Conservation (phyloP, 1,140 invertebrate species). For the Cotesia vestalis region DNA sequence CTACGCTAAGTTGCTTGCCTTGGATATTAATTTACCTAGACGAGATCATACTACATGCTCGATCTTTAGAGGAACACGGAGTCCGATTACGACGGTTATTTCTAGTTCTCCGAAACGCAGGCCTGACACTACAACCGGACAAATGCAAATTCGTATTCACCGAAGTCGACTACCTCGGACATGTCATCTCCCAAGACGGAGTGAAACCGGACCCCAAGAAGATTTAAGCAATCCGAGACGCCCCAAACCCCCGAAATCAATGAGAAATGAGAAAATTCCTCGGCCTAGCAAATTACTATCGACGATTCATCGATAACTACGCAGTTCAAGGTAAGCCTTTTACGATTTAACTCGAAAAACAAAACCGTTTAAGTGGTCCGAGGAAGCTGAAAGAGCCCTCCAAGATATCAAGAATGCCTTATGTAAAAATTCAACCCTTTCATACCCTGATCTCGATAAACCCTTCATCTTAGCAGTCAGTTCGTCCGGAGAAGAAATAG, state of each 20-base stretch:
- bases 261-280: constrained; percentile 21
- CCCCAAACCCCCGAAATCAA: background rate
- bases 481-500: no score
- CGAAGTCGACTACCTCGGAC: constrained; percentile 51
- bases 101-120: background rate
- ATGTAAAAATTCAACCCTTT: no score
- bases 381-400: background rate
- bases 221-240: background rate
- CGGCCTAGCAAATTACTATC: background rate
- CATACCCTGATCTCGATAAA: no score
- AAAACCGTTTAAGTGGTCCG: background rate
- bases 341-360: constrained; percentile 1
- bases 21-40: constrained; percentile 45
- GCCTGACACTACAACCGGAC: constrained; percentile 13
- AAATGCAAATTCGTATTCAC: constrained; percentile 27
- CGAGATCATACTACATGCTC: constrained; percentile 22
- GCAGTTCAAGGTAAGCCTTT: background rate
- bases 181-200: background rate
- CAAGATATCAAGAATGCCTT: no score
- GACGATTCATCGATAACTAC: background rate
- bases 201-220: constrained; percentile 1
- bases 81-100: background rate
- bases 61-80: constrained; percentile 5
- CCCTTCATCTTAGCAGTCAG: no score
- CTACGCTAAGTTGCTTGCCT: background rate